Evolutionary conservation across 2,113 vertebrate genomes (phyloP), one percentile per base, ranked within the genome.

Genomic region (Empidonax traillii): DNA sequence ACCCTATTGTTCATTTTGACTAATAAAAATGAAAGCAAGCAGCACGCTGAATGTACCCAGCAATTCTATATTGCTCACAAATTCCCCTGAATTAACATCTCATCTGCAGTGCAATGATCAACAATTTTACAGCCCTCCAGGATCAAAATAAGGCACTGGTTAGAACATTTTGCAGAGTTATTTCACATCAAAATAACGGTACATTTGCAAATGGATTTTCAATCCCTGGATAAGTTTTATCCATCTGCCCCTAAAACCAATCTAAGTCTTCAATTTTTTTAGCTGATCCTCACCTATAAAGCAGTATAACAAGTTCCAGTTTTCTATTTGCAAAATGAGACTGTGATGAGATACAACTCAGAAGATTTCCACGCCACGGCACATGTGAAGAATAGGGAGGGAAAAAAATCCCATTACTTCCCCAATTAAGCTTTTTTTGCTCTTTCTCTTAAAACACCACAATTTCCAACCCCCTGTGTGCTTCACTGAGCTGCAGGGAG

Each of bases 181-280:
- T 72, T 78, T 87, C n/a, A 58, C 63, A 84, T 89, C 81, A 94
- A 89, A 96, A 75, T 59, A 85, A 72, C 1, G 3, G 24, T 5
- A 72, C 24, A 47, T 89, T 93, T 44, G 20, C 58, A 80, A 94
- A 68, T 0, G 1, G 28, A 9, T 82, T 95, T 96, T 94, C 66
- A 89, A 61, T 82, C 73, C 47, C 74, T 55, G 66, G 39, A 12
- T 78, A 65, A 81, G 30, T 77, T 96, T 95, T 81, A 84, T 71
- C 73, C 66, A 79, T 68, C 59, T 93, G 62, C 23, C 69, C 59
- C 77, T 0, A 1, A 86, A 82, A 7, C 22, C 10, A 47, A 63
- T 39, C 35, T 56, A 73, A 74, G 21, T 67, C 33, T 74, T 74
- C 46, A 68, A 8, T 44, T 25, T 65, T 78, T 93, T 75, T 14